Percentiles rank a stretch among this genome's conserved stretches.
These are phyloP conservation scores for Eumaeus atala DNA, from an alignment of 1,140 invertebrate species.

Conservation along the genomic window DNA sequence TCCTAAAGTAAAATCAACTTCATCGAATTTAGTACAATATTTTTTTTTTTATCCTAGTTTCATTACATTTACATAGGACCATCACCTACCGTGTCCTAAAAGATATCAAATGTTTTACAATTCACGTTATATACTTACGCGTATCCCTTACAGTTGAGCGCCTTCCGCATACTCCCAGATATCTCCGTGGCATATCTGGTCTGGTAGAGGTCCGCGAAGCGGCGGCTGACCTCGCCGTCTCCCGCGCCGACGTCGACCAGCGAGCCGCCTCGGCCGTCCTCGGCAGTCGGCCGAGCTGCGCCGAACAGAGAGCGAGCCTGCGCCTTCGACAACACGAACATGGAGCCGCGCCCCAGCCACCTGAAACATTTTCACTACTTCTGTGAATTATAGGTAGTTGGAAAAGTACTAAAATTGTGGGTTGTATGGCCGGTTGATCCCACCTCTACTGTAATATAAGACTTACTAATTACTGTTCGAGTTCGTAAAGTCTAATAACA, in stretches of 20 bases:
- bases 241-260: constrained; percentile 93
- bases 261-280: constrained; percentile 57
- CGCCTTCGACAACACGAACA: constrained; percentile 90
- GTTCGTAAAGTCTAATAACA: too few relatives aligned
- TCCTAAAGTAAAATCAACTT: too few relatives aligned
- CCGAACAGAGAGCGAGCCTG: constrained; percentile 82
- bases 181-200: constrained; percentile 90
- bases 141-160: constrained; percentile 83
- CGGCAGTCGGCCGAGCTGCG: constrained; percentile 11
- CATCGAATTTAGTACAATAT: too few relatives aligned
- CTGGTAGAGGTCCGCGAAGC: constrained; percentile 80
- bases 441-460: too few relatives aligned
- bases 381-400: too few relatives aligned
- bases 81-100: too few relatives aligned
- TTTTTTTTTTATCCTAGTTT: too few relatives aligned
- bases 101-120: too few relatives aligned
- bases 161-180: constrained; percentile 85
- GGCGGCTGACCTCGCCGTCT: constrained; percentile 89
- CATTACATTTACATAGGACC: too few relatives aligned
- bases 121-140: constrained; percentile 74
- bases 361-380: constrained; percentile 73
- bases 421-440: too few relatives aligned
- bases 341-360: constrained; percentile 89
- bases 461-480: too few relatives aligned
- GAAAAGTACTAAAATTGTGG: too few relatives aligned